phyloP scores from a whole-genome alignment of 2,888 invertebrate genomes.

The Drosophila maculinotata region DNA sequence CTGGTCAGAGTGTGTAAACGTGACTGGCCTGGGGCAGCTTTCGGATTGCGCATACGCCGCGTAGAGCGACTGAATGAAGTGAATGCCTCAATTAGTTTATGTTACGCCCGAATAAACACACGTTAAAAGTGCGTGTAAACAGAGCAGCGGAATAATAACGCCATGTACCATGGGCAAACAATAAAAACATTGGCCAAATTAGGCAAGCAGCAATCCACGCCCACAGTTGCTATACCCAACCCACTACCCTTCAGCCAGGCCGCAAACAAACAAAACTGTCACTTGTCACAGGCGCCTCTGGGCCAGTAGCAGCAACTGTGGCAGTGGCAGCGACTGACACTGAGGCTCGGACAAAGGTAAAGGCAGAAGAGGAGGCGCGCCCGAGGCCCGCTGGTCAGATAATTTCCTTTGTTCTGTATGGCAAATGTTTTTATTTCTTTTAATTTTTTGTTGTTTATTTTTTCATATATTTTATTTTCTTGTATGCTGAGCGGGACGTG shows the following conservation, averaged over 20 bases:
- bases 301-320: constrained; percentile 3
- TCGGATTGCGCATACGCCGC: constrained; percentile 62
- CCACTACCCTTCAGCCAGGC: constrained; percentile 6
- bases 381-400: constrained; percentile 68
- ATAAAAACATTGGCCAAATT: constrained; percentile 70
- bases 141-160: constrained; percentile 62
- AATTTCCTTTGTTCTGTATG: constrained; percentile 72
- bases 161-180: constrained; percentile 53
- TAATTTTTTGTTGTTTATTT: constrained; percentile 21
- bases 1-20: constrained; percentile 45
- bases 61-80: constrained; percentile 21
- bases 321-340: not conserved
- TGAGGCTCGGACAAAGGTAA: constrained; percentile 36
- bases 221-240: not conserved
- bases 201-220: constrained; percentile 49
- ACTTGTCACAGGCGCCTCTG: constrained; percentile 64
- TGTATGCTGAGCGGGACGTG: not conserved
- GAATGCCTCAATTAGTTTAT: constrained; percentile 77
- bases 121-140: constrained; percentile 79
- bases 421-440: constrained; percentile 57
- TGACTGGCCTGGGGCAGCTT: constrained; percentile 61
- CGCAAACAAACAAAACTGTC: constrained; percentile 72
- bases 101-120: constrained; percentile 73
- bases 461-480: constrained; percentile 13
- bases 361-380: constrained; percentile 11